A percentile compares a stretch with the other conserved stretches of the same genome.
These are phyloP conservation scores for Thamnophis elegans DNA, from an alignment of 2,797 vertebrate species.

Conservation along the genomic window DNA sequence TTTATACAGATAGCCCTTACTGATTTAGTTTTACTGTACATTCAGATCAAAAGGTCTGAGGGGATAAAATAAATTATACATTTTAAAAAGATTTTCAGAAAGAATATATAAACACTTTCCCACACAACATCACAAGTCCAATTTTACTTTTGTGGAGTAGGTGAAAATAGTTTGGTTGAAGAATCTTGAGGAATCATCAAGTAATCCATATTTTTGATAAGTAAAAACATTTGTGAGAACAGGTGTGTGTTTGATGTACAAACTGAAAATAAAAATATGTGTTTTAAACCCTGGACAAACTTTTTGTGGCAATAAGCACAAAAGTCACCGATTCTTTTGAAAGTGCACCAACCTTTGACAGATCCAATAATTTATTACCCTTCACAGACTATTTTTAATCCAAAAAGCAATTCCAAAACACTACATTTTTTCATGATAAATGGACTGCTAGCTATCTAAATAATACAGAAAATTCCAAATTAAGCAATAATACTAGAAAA, in stretches of 20 bases:
- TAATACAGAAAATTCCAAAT: slow-evolving; percentile 26
- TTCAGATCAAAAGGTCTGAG: not conserved
- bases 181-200: not conserved
- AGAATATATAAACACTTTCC: not conserved
- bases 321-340: not conserved
- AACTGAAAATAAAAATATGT: not conserved
- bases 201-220: not conserved
- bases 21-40: not conserved
- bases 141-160: not conserved
- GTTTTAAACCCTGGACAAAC: not conserved
- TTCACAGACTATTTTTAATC: not conserved
- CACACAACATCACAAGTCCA: not conserved
- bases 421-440: slow-evolving; percentile 4
- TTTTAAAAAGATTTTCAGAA: not conserved
- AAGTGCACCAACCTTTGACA: not conserved
- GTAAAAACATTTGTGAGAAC: not conserved
- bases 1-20: not conserved
- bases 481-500: not conserved
- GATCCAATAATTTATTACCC: not conserved
- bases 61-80: not conserved
- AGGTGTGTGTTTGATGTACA: not conserved
- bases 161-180: not conserved
- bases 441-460: slow-evolving; percentile 11
- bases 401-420: not conserved
- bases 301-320: not conserved